Evolutionary conservation across 2,797 vertebrate genomes (phyloP), one percentile per base, ranked within the genome.

Genomic region (Sebastiscus tertius): DNA sequence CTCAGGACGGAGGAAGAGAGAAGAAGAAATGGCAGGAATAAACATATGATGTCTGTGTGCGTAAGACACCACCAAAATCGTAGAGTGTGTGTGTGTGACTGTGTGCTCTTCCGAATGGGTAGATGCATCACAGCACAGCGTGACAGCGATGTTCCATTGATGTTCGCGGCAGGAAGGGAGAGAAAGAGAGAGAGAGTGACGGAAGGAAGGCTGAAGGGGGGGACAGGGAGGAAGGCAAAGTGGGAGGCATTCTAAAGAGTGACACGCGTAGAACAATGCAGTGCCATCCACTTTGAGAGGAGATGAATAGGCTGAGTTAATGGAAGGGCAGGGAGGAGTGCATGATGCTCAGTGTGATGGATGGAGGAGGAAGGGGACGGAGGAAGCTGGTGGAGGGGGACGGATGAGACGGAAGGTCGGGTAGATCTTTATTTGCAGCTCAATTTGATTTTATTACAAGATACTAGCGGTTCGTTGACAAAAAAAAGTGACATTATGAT

Each of bases 131-230:
- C 42, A 33, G 75, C 84, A 16, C 86, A 85, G 80, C 63, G 3
- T 67, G 83, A 68, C 80, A 83, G 74, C 67, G 77, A 88, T 84
- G 82, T 72, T 52, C 59, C 71, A 79, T 60, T 86, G 91, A 87
- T 70, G 33, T 87, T 82, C 55, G 2, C 22, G 2, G 69, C 34
- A 27, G 85, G 81, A 77, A 56, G 31, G 11, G 16, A 56, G 24
- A 14, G 22, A 24, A 58, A 18, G 2, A 4, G 36, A 27, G 26
- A 29, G 52, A 61, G 61, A 65, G 63, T 1, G 72, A 54, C 0
- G 9, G 36, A 72, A 69, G 16, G 63, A 83, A 74, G 60, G 64
- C 20, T 33, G 78, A 67, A 61, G 52, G 36, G 72, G 72, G 39
- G 39, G 20, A 69, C 46, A 55, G 26, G 12, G 36, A 52, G 9